phyloP scores from a whole-genome alignment of 2,113 vertebrate genomes.

The Bos javanicus region DNA sequence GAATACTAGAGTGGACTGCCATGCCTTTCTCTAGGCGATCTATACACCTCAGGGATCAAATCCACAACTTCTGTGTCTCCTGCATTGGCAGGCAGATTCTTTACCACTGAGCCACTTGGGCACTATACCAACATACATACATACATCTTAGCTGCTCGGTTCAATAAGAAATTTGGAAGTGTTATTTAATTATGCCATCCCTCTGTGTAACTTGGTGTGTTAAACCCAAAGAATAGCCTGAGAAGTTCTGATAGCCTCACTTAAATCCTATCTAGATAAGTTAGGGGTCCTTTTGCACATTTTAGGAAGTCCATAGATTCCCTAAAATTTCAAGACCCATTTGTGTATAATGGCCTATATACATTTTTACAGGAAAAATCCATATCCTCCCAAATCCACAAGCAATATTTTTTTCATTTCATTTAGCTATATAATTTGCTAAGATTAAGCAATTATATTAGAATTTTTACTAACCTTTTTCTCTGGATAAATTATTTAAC shows the following conservation, averaged over 20 bases:
- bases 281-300: accelerated
- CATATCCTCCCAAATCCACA: background rate
- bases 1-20: background rate
- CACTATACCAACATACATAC: background rate
- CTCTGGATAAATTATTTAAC: background rate
- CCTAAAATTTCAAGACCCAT: background rate
- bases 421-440: background rate
- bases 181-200: background rate
- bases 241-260: background rate
- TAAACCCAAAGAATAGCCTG: background rate
- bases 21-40: background rate
- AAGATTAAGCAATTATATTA: background rate
- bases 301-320: background rate
- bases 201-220: background rate
- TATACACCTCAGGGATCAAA: background rate
- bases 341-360: background rate
- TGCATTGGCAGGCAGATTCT: background rate
- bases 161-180: background rate
- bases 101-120: background rate
- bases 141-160: background rate
- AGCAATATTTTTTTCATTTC: background rate
- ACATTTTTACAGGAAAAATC: background rate
- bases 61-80: accelerated
- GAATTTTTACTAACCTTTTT: background rate
- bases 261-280: background rate